Evolutionary conservation across 2,797 vertebrate genomes (phyloP), one percentile per base, ranked within the genome.

Genomic region (Poeciliopsis paucimaculata): DNA sequence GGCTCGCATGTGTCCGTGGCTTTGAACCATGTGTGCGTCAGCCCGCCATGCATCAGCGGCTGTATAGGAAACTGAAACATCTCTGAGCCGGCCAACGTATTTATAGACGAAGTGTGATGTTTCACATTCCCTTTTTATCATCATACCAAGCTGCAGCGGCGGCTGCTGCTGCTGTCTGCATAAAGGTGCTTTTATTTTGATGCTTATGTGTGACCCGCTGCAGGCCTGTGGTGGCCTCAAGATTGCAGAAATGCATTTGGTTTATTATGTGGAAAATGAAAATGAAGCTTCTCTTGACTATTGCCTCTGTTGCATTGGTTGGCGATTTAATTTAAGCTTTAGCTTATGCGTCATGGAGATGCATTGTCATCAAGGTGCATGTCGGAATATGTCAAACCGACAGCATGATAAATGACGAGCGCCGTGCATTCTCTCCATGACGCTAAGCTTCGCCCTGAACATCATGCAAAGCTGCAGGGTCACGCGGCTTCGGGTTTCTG

Each of bases 121-220:
- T 93, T 94, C 92, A 93, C 93, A 94, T 94, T 92, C 92, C 93
- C 78, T n/a, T 82, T 93, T 93, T 92, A 92, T 93, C 93, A 73
- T 84, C 82, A 73, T 74, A n/a, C 49, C 49, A 45, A 71, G 23
- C 66, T 70, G 66, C 82, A 77, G 55, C 83, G 66, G 81, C 79
- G 77, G 77, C 77, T 60, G 41, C 77, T 66, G 81, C 18, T 51
- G 49, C 20, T 82, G 81, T 31, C 41, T 79, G 79, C 82, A 45
- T 88, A 82, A 78, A 76, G 84, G 71, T 68, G 88, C 81, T 86
- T 85, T 82, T 79, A 55, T 83, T 60, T 45, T 70, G 26, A 70
- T 5, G 39, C 68, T 26, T 70, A 28, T 60, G 72, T 53, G 77
- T 77, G 83, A 84, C 80, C 81, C 66, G 53, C 64, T 26, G 75